Conservation (phyloP, 1,140 invertebrate species). For the Drosophila pectinifera region DNA sequence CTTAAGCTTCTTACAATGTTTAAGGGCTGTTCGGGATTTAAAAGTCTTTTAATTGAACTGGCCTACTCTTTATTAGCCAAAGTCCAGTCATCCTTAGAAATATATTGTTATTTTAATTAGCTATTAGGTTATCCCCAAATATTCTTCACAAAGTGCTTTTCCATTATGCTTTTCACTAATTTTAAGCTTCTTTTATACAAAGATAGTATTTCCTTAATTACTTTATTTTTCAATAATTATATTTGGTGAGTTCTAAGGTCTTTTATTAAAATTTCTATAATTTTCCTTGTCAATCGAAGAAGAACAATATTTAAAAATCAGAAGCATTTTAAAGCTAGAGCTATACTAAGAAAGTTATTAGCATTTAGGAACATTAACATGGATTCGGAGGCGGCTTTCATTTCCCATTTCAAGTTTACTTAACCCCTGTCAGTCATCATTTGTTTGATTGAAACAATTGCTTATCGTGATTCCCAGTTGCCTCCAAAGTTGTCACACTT, state of each 20-base stretch:
- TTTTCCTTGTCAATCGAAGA: too few species aligned
- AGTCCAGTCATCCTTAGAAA: not conserved
- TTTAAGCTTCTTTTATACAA: not conserved
- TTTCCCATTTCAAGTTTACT: not conserved
- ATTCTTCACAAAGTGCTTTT: not conserved
- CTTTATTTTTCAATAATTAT: too few species aligned
- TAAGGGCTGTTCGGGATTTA: not conserved
- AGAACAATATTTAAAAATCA: not conserved
- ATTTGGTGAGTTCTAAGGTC: too few species aligned
- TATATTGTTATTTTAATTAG: not conserved
- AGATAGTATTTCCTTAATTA: not conserved
- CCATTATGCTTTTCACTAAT: not conserved
- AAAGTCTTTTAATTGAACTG: not conserved
- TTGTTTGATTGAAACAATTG: conserved; percentile 48
- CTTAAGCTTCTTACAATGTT: too few species aligned
- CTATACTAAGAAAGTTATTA: too few species aligned
- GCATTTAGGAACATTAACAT: too few species aligned
- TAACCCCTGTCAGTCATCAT: conserved; percentile 4
- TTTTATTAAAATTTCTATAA: too few species aligned
- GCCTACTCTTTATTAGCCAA: not conserved
- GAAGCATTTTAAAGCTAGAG: too few species aligned
- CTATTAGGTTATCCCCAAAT: not conserved
- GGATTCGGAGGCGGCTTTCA: conserved; percentile 7
- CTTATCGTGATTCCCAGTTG: conserved; percentile 35
- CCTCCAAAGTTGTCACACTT: conserved; percentile 51